Evolutionary conservation across 1,140 invertebrate genomes (phyloP), one percentile per base, ranked within the genome.

Genomic region (Octopus sinensis): DNA sequence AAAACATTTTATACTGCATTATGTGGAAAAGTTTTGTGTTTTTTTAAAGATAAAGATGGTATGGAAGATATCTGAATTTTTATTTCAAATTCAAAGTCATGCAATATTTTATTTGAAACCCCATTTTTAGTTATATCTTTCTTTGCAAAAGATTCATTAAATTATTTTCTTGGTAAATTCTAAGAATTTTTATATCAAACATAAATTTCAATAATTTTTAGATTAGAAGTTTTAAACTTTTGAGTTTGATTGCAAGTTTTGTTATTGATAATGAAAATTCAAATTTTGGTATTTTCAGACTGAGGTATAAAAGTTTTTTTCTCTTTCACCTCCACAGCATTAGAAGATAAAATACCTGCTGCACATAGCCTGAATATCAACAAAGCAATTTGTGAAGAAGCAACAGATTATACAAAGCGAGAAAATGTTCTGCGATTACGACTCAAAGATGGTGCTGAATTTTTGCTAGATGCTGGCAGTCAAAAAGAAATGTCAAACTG

Each of bases 31-130:
- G 90, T 99, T 82, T 91, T 99, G 51, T 99, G 97, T 91, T 99
- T 99, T 94, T 99, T 99, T 92, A 96, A 97, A 89, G 97, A 98
- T 89, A 94, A 96, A 86, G 94, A 95, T 83, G 96, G 97, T 92
- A 85, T 56, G 84, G 30, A 43, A 43, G 30, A 43, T 43, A 43
- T 43, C 30, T 43, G 30, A 43, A 43, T 43, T 43, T 43, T 43
- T 43, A 43, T 43, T 3, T 43, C 30, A 43, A 43, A 43, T 43
- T 43, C 30, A 43, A 43, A 43, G 30, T 43, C 3, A 43, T 43
- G 3, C 1, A 43, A 43, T 43, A 43, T 43, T 43, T 43, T 43
- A 43, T 43, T 43, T 43, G 30, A 43, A 43, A 43, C 30, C 30
- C 30, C 30, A 43, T 43, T 43, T 43, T 43, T 43, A 43, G 30